phyloP scores from a whole-genome alignment of 2,113 vertebrate genomes.

The Pelmatolapia mariae region DNA sequence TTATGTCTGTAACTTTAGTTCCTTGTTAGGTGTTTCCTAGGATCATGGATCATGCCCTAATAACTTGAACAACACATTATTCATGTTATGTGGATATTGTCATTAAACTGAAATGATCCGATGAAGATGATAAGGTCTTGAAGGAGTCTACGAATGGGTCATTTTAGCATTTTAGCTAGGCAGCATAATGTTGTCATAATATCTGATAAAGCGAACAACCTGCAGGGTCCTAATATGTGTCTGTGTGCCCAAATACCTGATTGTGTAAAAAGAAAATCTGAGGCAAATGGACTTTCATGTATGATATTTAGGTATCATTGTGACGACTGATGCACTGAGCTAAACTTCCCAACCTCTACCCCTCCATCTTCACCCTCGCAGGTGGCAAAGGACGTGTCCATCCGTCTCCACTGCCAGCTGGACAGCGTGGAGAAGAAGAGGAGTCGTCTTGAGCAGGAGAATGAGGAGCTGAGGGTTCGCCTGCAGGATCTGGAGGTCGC shows the following conservation, averaged over 20 bases:
- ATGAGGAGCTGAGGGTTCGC: constrained; percentile 86
- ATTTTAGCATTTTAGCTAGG: neutral
- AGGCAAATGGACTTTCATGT: neutral
- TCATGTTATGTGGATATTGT: neutral
- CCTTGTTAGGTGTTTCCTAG: neutral
- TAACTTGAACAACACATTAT: neutral
- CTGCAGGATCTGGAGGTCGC: constrained; percentile 91
- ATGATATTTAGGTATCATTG: neutral
- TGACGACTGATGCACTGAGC: fast-evolving
- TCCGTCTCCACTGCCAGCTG: constrained; percentile 92
- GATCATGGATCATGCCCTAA: neutral
- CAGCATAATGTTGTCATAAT: neutral
- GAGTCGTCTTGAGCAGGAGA: constrained; percentile 87
- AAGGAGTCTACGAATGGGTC: neutral
- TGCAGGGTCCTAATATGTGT: neutral
- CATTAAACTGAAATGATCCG: fast-evolving
- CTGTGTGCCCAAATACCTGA: neutral
- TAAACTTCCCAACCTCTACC: neutral
- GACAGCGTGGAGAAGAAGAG: constrained; percentile 92
- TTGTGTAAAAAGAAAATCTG: neutral
- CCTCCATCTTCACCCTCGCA: constrained; percentile 28
- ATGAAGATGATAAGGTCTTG: fast-evolving
- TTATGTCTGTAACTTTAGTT: neutral
- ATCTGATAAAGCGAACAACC: neutral
- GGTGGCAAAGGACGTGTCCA: constrained; percentile 97